A percentile compares a stretch with the other conserved stretches of the same genome.
These are phyloP conservation scores for Nyctalus aviator DNA, from an alignment of 2,797 vertebrate species.

Conservation along the genomic window DNA sequence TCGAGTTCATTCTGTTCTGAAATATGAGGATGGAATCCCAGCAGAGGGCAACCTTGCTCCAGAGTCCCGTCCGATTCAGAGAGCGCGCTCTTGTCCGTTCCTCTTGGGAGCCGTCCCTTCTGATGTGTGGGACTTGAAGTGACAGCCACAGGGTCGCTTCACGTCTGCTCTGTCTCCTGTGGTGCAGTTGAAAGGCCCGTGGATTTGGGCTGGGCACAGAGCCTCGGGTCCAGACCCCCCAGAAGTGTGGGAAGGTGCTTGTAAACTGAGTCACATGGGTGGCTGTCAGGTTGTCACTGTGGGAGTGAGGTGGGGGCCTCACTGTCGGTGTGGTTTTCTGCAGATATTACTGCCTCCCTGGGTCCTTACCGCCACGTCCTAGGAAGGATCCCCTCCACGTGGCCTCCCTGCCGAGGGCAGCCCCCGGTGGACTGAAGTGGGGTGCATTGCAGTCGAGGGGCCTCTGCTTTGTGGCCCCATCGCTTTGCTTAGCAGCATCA, in stretches of 20 bases:
- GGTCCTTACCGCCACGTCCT: background rate
- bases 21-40: rapidly evolving
- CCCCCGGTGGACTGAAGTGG: background rate
- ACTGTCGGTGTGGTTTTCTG: rapidly evolving
- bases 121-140: rapidly evolving
- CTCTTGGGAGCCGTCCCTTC: background rate
- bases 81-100: rapidly evolving
- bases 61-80: rapidly evolving
- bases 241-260: rapidly evolving
- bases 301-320: background rate
- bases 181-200: rapidly evolving
- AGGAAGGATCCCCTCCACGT: rapidly evolving
- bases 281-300: rapidly evolving
- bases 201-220: background rate
- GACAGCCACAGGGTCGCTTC: rapidly evolving
- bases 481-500: background rate
- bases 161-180: rapidly evolving
- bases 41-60: background rate
- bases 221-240: background rate
- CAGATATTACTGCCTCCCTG: background rate
- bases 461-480: background rate
- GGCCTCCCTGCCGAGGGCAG: background rate
- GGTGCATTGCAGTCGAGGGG: rapidly evolving
- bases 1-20: background rate
- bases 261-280: rapidly evolving